These are phyloP conservation scores for Stigmatopora argus DNA, from an alignment of 2,113 vertebrate genomes.

Conservation along the genomic window DNA sequence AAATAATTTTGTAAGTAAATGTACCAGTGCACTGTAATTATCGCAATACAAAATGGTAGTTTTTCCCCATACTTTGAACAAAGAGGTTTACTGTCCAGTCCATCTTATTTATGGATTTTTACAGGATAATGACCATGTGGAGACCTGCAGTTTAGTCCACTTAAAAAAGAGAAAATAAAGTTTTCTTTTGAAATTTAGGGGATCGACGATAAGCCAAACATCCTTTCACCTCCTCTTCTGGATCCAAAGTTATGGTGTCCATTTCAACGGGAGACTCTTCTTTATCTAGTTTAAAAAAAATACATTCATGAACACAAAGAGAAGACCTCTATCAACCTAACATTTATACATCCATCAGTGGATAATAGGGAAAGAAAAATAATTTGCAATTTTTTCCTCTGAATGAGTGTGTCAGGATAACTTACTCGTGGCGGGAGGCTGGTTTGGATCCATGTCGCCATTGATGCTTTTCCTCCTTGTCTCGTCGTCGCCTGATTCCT, in stretches of 20 bases:
- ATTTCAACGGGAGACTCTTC: slow-evolving; percentile 92
- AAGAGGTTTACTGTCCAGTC: too few relatives aligned
- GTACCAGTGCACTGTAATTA: too few relatives aligned
- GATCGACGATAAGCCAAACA: background rate
- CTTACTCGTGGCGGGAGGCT: slow-evolving; percentile 56
- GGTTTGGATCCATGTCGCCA: slow-evolving; percentile 78
- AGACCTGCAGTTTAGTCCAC: too few relatives aligned
- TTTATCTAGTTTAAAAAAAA: slow-evolving; percentile 58
- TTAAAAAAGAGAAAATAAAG: too few relatives aligned
- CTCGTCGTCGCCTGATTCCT: slow-evolving; percentile 93
- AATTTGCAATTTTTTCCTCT: background rate
- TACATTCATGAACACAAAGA: background rate
- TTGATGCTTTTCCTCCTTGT: slow-evolving; percentile 75
- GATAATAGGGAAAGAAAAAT: background rate
- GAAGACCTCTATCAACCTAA: background rate
- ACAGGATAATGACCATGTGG: too few relatives aligned
- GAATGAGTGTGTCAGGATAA: background rate
- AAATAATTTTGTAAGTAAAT: too few relatives aligned
- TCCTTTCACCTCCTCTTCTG: slow-evolving; percentile 83
- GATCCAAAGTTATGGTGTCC: slow-evolving; percentile 90
- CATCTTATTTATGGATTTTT: too few relatives aligned
- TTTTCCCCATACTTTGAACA: too few relatives aligned
- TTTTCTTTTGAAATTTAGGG: too few relatives aligned
- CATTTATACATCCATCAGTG: background rate
- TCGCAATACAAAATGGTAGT: too few relatives aligned